Conservation (phyloP, 2,797 vertebrate genomes). For the Leptoclinus maculatus region DNA sequence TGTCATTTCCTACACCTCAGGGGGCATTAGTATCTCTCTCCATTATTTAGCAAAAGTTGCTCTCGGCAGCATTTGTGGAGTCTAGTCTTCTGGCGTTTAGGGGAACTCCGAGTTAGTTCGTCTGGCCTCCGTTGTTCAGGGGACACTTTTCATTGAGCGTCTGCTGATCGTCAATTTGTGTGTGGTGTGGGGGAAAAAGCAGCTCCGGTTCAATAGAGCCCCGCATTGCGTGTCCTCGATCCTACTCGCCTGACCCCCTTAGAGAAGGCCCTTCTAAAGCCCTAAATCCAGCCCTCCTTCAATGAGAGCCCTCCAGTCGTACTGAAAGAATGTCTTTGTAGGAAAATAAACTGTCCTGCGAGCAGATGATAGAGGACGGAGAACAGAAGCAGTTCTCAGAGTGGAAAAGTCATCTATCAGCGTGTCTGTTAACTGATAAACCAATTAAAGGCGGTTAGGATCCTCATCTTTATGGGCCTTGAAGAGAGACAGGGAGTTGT, state of each 20-base stretch:
- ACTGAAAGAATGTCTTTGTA: constrained; percentile 54
- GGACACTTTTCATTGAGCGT: constrained; percentile 18
- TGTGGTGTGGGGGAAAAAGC: constrained; percentile 17
- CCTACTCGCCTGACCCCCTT: constrained; percentile 50
- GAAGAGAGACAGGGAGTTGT: not conserved
- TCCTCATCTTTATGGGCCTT: constrained; percentile 18
- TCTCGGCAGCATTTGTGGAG: not conserved
- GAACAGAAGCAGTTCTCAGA: constrained; percentile 45
- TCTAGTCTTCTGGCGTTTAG: not conserved
- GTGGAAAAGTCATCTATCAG: constrained; percentile 57
- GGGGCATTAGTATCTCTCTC: not conserved
- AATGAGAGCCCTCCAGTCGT: constrained; percentile 36
- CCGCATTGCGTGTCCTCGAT: constrained; percentile 34
- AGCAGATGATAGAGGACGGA: constrained; percentile 43
- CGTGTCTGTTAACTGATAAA: constrained; percentile 51
- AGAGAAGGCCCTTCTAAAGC: constrained; percentile 40
- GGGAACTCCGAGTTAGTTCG: not conserved
- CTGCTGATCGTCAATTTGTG: constrained; percentile 46
- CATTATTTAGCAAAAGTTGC: not conserved
- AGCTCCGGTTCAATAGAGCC: constrained; percentile 20
- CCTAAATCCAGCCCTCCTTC: constrained; percentile 38
- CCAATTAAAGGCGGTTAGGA: constrained; percentile 47
- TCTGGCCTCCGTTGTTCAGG: not conserved
- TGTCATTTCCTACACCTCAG: not conserved
- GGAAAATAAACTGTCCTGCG: constrained; percentile 49